Evolutionary conservation across 1,140 invertebrate genomes (phyloP).

Genomic region (Drosophila miranda): DNA sequence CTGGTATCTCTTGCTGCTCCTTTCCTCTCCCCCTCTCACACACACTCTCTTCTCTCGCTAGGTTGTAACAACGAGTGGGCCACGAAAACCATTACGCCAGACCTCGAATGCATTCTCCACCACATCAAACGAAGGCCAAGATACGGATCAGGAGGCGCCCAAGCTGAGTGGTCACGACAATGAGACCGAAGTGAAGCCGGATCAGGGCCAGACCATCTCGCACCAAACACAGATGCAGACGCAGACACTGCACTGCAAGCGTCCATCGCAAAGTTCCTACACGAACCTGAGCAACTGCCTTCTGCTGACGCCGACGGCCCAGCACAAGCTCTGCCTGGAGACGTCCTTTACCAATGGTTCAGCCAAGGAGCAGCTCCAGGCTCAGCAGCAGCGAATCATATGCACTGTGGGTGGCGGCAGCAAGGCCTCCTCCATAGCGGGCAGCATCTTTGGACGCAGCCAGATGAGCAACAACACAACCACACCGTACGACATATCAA

Average conservation of each 20-base stretch:
- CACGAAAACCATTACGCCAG: constrained; percentile 87
- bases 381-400: not conserved
- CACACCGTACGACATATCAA: constrained; percentile 77
- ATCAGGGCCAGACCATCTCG: not conserved
- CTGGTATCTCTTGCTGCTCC: not conserved
- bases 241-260: constrained; percentile 34
- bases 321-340: constrained; percentile 87
- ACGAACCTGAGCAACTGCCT: constrained; percentile 65
- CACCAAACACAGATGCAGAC: not conserved
- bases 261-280: constrained; percentile 65
- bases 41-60: constrained; percentile 64
- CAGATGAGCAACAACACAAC: constrained; percentile 66
- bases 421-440: constrained; percentile 83
- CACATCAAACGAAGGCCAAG: constrained; percentile 67
- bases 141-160: constrained; percentile 34
- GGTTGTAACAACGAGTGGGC: constrained; percentile 90
- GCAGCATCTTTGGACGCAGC: constrained; percentile 78
- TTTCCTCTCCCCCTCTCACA: constrained; percentile 1
- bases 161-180: not conserved
- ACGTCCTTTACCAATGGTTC: constrained; percentile 88
- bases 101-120: constrained; percentile 80
- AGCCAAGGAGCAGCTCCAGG: constrained; percentile 20
- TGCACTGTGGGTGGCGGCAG: constrained; percentile 42
- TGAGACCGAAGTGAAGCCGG: constrained; percentile 17
- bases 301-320: constrained; percentile 83